Evolutionary conservation across 2,113 vertebrate species (phyloP).

Genomic region (Gracilinanus agilis): DNA sequence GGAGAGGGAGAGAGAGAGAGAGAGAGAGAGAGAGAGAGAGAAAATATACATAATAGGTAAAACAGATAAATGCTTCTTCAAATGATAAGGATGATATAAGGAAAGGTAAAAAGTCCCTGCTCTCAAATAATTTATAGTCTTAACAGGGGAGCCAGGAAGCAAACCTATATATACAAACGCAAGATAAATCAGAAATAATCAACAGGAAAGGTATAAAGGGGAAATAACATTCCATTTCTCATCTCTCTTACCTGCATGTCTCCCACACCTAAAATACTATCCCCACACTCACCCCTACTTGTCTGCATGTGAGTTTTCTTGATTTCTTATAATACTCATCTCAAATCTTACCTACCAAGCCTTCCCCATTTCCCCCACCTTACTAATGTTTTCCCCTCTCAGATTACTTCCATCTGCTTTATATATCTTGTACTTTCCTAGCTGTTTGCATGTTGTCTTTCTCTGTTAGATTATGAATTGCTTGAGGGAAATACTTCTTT

Average conservation of each 20-base stretch:
- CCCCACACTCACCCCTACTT: neutral
- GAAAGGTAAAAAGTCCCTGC: neutral
- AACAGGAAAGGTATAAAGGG: neutral
- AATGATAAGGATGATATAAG: neutral
- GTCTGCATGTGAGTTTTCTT: neutral
- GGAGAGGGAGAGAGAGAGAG: neutral
- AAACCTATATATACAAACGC: neutral
- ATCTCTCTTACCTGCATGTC: neutral
- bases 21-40: neutral
- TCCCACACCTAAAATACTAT: neutral
- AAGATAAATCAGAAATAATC: neutral
- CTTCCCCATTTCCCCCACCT: neutral
- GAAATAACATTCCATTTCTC: neutral
- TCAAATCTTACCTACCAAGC: neutral
- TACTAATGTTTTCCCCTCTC: neutral
- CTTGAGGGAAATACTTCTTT: neutral
- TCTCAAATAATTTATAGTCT: neutral
- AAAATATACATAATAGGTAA: neutral
- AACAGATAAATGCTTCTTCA: neutral
- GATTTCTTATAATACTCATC: neutral
- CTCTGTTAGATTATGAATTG: no score
- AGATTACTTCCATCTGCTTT: neutral
- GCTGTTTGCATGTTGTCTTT: neutral
- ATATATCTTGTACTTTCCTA: neutral
- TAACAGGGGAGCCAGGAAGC: neutral